Base-by-base conservation (phyloP, 2,113 vertebrate genomes). In the Esox niger region DNA sequence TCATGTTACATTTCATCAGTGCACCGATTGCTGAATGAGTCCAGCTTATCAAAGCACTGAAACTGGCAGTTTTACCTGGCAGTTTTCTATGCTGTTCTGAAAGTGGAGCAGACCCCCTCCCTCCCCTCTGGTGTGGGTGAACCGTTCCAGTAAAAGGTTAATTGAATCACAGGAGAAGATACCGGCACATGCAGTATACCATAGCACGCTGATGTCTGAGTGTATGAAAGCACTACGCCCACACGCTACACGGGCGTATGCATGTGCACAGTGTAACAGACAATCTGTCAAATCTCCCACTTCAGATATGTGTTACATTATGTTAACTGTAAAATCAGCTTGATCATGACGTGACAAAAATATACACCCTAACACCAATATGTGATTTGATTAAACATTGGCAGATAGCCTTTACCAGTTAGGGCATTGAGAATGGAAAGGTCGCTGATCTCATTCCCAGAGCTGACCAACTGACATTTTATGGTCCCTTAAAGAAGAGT, bases 111-210 rank as follows among this genome's bases (percentile, higher is more conserved):
- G 35, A 6, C 11, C 5, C 35, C 35, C n/a, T n/a, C n/a, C n/a
- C n/a, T n/a, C n/a, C n/a, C n/a, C n/a, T n/a, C n/a, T n/a, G n/a
- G n/a, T n/a, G n/a, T n/a, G n/a, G n/a, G n/a, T n/a, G 77, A 80
- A 74, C 31, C 33, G 62, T 70, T 70, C 77, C 71, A 74, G 68
- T 49, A 73, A 78, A 85, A 85, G 84, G 85, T 86, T 86, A 85
- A 89, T 87, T 80, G 84, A 87, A 86, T 82, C 78, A 78, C 82
- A 70, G 10, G 79, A 74, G 68, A 77, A 87, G 81, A 81, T 71
- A 65, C 46, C 68, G 69, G 63, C 68, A 72, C 80, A 79, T 81
- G 77, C 77, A 71, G 68, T 72, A 76, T 64, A 63, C 11, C 59
- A 61, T 9, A 61, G 81, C 69, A n/a, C n/a, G 29, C 74, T 79